A percentile compares a stretch with the other conserved stretches of the same genome.
These are phyloP conservation scores for Pseudomyrmex sp. DNA, from an alignment of 1,140 invertebrate species.

Conservation along the genomic window DNA sequence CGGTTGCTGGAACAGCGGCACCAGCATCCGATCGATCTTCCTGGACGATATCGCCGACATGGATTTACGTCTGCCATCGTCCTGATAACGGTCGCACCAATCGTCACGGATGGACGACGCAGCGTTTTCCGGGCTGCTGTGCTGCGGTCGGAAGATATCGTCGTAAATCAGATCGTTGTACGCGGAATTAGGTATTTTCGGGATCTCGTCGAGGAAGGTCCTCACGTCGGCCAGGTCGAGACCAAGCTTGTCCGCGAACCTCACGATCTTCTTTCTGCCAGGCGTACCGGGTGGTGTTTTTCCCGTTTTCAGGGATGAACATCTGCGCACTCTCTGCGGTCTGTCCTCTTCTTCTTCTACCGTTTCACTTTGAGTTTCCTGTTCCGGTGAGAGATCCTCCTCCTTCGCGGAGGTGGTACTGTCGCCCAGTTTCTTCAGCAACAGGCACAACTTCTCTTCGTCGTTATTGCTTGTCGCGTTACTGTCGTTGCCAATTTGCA, in stretches of 20 bases:
- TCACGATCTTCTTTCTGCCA: conserved; percentile 96
- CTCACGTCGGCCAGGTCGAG: conserved; percentile 96
- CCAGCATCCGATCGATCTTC: conserved; percentile 86
- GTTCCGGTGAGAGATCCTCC: conserved; percentile 59
- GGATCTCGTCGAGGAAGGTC: conserved; percentile 95
- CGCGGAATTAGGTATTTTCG: conserved; percentile 94
- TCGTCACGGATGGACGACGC: conserved; percentile 32
- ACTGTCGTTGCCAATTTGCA: conserved; percentile 68
- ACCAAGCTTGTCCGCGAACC: conserved; percentile 97
- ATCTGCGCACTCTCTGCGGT: conserved; percentile 89
- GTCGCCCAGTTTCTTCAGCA: conserved; percentile 65
- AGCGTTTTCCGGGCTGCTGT: conserved; percentile 77
- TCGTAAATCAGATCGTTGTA: conserved; percentile 90
- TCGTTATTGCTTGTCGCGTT: conserved; percentile 47
- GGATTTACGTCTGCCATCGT: conserved; percentile 42
- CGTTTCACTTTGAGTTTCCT: conserved; percentile 79
- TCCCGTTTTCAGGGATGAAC: conserved; percentile 94
- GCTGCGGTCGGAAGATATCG: conserved; percentile 76
- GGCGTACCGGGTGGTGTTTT: conserved; percentile 97
- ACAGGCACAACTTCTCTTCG: conserved; percentile 67
- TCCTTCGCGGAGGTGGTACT: conserved; percentile 69
- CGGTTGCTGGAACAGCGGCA: conserved; percentile 94
- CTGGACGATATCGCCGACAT: conserved; percentile 27
- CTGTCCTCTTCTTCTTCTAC: conserved; percentile 82
- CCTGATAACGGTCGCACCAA: conserved; percentile 70